These are phyloP conservation scores for Choristoneura fumiferana DNA, from an alignment of 1,140 invertebrate genomes.

Conservation along the genomic window DNA sequence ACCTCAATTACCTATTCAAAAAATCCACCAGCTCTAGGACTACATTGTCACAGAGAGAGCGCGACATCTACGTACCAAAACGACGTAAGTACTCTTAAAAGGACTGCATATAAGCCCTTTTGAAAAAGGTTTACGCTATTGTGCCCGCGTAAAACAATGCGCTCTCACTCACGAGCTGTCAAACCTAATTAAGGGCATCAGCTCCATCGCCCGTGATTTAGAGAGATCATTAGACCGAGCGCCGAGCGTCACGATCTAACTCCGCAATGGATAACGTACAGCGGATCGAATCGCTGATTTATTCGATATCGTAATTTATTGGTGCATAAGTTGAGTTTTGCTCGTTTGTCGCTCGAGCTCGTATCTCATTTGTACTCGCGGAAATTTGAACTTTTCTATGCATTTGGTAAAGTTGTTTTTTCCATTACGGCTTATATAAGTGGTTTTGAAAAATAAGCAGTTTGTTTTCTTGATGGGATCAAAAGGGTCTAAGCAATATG, in stretches of 20 bases:
- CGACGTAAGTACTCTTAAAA: too few species aligned
- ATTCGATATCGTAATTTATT: neutral
- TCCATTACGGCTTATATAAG: too few species aligned
- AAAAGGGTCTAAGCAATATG: too few species aligned
- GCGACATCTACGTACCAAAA: neutral
- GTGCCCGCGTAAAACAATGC: constrained; percentile 22
- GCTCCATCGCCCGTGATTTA: constrained; percentile 43
- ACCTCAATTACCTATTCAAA: too few species aligned
- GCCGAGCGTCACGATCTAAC: constrained; percentile 31
- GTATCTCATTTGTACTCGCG: too few species aligned
- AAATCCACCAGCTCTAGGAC: too few species aligned
- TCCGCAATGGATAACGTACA: constrained; percentile 20
- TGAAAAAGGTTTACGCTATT: neutral
- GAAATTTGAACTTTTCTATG: too few species aligned
- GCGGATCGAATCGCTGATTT: neutral
- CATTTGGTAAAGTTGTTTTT: too few species aligned
- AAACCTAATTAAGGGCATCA: constrained; percentile 53
- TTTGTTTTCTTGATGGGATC: too few species aligned
- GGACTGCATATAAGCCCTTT: too few species aligned
- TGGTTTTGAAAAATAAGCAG: too few species aligned
- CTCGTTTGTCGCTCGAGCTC: too few species aligned
- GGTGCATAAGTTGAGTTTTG: neutral
- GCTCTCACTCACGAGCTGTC: constrained; percentile 41
- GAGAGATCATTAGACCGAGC: constrained; percentile 37
- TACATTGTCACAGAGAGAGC: constrained; percentile 7